A percentile compares a stretch with the other conserved stretches of the same genome.
phyloP scores from a whole-genome alignment of 2,888 invertebrate genomes.

The Eulithis prunata region DNA sequence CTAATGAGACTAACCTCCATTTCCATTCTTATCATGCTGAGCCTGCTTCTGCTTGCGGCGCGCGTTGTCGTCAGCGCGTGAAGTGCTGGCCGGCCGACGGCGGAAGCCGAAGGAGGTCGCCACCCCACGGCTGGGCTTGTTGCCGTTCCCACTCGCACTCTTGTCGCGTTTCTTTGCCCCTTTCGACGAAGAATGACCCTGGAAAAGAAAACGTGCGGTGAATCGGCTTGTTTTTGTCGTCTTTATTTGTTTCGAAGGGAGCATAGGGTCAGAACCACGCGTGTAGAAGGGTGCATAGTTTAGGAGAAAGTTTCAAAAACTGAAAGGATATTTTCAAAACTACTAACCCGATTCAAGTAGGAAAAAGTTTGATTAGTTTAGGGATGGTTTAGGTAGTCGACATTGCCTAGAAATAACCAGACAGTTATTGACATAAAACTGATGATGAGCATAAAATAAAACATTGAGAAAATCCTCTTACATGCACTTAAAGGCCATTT shows the following conservation, averaged over 20 bases:
- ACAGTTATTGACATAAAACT: background rate
- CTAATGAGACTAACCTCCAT: conserved; percentile 24
- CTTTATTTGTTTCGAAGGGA: no score
- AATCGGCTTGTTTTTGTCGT: background rate
- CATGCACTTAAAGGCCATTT: background rate
- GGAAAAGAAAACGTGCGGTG: conserved; percentile 31
- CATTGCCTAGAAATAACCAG: background rate
- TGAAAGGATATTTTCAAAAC: no score
- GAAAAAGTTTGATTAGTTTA: no score
- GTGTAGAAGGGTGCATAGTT: no score
- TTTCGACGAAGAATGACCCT: conserved; percentile 87
- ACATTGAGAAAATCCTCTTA: conserved; percentile 11
- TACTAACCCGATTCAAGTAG: no score
- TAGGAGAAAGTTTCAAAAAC: no score
- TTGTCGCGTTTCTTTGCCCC: conserved; percentile 84
- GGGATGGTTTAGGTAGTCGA: no score
- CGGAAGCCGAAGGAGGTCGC: conserved; percentile 94
- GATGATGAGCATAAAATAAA: background rate
- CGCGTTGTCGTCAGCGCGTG: conserved; percentile 76
- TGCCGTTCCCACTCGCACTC: conserved; percentile 71
- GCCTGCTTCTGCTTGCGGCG: conserved; percentile 72
- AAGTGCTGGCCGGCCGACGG: conserved; percentile 84
- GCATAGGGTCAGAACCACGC: no score
- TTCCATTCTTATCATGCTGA: conserved; percentile 75
- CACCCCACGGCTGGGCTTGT: conserved; percentile 87